Evolutionary conservation across 1,140 invertebrate species (phyloP).

Genomic region (Drosophila tsacasi): DNA sequence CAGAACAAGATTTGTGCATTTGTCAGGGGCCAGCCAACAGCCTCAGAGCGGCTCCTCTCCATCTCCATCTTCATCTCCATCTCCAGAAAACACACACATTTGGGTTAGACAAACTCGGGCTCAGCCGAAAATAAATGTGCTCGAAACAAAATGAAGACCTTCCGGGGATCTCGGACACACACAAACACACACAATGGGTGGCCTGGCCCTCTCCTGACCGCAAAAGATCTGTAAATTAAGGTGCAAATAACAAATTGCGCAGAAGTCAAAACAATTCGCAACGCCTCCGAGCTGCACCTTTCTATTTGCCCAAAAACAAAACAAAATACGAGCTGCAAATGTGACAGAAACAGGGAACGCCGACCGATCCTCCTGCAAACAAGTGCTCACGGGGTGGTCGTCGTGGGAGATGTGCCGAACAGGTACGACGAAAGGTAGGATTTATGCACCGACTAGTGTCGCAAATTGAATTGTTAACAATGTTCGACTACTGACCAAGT

Average conservation of each 20-base stretch:
- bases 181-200: conserved; percentile 19
- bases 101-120: conserved; percentile 42
- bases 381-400: conserved; percentile 37
- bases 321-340: conserved; percentile 55
- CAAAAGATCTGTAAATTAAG: conserved; percentile 77
- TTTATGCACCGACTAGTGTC: conserved; percentile 35
- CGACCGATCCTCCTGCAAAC: conserved; percentile 2
- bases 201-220: conserved; percentile 53
- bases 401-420: conserved; percentile 11
- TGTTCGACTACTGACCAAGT: conserved; percentile 23
- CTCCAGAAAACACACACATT: conserved; percentile 26
- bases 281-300: conserved; percentile 46
- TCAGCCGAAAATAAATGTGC: conserved; percentile 25
- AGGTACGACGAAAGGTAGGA: conserved; percentile 24
- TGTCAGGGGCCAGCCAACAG: conserved; percentile 41
- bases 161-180: conserved; percentile 16
- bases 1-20: conserved; percentile 75
- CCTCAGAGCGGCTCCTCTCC: conserved; percentile 4
- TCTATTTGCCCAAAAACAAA: conserved; percentile 59
- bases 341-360: conserved; percentile 45
- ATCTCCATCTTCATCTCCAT: not conserved
- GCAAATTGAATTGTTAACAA: conserved; percentile 41
- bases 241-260: conserved; percentile 70
- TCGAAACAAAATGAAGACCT: conserved; percentile 40
- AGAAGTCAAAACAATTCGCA: conserved; percentile 51